These are phyloP conservation scores for Metellina segmentata DNA, from an alignment of 2,888 invertebrate genomes.

Conservation along the genomic window DNA sequence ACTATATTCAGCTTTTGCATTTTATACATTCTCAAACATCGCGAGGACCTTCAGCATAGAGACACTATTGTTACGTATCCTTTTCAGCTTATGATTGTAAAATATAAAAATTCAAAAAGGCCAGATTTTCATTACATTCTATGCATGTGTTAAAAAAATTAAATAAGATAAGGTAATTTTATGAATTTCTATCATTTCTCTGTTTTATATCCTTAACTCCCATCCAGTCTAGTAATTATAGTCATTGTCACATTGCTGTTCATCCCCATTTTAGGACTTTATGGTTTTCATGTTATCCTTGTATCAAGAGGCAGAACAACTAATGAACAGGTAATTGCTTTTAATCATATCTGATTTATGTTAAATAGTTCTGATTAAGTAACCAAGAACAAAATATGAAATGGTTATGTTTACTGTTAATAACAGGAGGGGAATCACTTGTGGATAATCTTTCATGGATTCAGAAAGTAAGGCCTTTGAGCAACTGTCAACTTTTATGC, in stretches of 20 bases:
- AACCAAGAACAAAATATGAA: too few relatives aligned
- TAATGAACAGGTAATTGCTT: conserved; percentile 90
- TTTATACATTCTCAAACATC: conserved; percentile 93
- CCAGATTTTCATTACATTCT: neutral
- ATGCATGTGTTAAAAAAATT: too few relatives aligned
- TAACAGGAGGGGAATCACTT: too few relatives aligned
- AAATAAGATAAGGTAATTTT: neutral
- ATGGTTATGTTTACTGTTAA: too few relatives aligned
- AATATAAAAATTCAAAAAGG: neutral
- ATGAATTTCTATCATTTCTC: neutral
- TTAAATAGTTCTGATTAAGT: too few relatives aligned
- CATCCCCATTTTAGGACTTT: conserved; percentile 98
- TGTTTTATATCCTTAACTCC: conserved; percentile 48
- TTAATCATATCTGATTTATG: too few relatives aligned
- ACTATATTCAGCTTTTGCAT: conserved; percentile 97
- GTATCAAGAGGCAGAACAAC: conserved; percentile 98
- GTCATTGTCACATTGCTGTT: conserved; percentile 93
- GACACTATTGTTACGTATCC: conserved; percentile 86
- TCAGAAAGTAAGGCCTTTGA: too few relatives aligned
- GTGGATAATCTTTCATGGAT: too few relatives aligned
- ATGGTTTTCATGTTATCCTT: conserved; percentile 98
- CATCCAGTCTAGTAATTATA: conserved; percentile 85
- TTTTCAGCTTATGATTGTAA: conserved; percentile 55
- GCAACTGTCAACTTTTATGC: too few relatives aligned
- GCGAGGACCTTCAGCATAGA: conserved; percentile 89